Evolutionary conservation across 1,140 invertebrate species (phyloP), one percentile per base, ranked within the genome.

Genomic region (Aleiodes sp.): DNA sequence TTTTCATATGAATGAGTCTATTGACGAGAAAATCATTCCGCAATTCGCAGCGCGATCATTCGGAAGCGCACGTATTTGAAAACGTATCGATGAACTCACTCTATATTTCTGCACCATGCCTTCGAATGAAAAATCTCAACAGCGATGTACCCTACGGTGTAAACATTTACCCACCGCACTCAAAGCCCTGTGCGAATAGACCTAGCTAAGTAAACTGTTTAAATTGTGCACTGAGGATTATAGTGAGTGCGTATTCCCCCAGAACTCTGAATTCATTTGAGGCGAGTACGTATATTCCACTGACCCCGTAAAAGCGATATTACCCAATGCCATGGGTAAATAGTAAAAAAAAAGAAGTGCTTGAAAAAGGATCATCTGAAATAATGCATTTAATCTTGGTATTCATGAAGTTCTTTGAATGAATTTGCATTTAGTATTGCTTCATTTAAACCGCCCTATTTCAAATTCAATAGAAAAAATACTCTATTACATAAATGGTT

Each of bases 151-250:
- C 52, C 28, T 59, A 24, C 60, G 70, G 26, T 73, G 75, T 71
- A 79, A 78, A 79, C 72, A 78, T 79, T 77, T 79, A 43, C 76
- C 71, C 56, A 73, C 63, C 61, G 72, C 73, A 75, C 73, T 68
- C 71, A 75, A 75, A 76, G 75, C 70, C 70, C 68, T 14, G n/a
- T 8, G 21, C 21, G 12, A 24, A 35, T 39, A 69, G 65, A 66
- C 35, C 33, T 39, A 37, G 35, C 41, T 61, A 72, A 68, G 68
- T 63, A 75, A 74, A 75, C 74, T 33, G 33, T 63, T 35, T 52
- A 65, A 46, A 24, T 16, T 52, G 6, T 7, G 21, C 19, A 52
- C 12, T 16, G 33, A 39, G 60, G 33, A 39, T 39, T 21, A 62
- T 62, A 21, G 29, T 0, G 37, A 62, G 60, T 62, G 33, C 60